phyloP scores from a whole-genome alignment of 2,797 vertebrate species.

The Nyctibius grandis region DNA sequence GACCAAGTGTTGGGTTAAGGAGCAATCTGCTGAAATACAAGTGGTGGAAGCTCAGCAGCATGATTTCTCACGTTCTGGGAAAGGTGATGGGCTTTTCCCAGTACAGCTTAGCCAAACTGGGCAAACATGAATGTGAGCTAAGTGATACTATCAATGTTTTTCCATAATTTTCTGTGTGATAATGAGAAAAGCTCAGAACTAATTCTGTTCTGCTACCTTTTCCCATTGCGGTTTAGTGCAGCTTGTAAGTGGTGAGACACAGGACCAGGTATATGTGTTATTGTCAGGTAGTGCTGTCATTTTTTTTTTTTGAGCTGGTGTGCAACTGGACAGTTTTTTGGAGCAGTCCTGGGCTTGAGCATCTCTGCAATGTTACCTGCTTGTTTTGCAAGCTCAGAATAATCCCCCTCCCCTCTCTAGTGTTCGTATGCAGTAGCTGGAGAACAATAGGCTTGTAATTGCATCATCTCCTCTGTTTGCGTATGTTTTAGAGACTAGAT shows the following conservation, averaged over 20 bases:
- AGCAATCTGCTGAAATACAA: neutral
- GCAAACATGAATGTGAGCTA: neutral
- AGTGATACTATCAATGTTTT: neutral
- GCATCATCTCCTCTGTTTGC: neutral
- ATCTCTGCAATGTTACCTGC: neutral
- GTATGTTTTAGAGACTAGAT: neutral
- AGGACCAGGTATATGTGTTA: neutral
- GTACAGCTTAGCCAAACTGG: neutral
- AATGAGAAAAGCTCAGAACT: neutral
- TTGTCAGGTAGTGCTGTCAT: neutral
- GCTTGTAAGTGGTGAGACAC: neutral
- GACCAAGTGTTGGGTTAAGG: neutral
- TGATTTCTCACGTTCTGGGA: neutral
- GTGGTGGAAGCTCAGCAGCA: neutral
- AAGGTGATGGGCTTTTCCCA: neutral
- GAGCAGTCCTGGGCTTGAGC: neutral
- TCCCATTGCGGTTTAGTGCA: neutral
- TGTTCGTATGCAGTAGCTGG: fast-evolving
- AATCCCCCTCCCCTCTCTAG: neutral
- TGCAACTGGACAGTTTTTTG: neutral
- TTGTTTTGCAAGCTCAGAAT: neutral
- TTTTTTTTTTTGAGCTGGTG: neutral
- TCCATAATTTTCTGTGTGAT: neutral
- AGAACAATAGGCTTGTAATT: fast-evolving
- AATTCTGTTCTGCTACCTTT: neutral